A percentile compares a stretch with the other conserved stretches of the same genome.
phyloP scores from a whole-genome alignment of 1,140 invertebrate genomes.

The Hycleus cichorii region DNA sequence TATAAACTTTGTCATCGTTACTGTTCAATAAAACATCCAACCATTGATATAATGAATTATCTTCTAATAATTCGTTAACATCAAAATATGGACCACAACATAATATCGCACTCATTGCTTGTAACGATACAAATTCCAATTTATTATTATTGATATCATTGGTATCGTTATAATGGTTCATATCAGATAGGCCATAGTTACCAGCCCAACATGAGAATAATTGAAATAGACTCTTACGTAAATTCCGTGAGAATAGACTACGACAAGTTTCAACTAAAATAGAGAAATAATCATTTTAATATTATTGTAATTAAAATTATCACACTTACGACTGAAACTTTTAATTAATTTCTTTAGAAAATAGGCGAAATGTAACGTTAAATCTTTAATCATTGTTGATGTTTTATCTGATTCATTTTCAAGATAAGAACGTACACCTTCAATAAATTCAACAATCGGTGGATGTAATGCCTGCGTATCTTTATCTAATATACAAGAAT shows the following conservation, averaged over 20 bases:
- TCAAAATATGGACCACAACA: slow-evolving; percentile 95
- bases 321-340: slow-evolving; percentile 74
- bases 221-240: slow-evolving; percentile 80
- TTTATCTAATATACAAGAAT: slow-evolving; percentile 73
- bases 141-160: slow-evolving; percentile 49
- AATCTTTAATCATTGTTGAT: slow-evolving; percentile 66
- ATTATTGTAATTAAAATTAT: not conserved
- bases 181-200: slow-evolving; percentile 53
- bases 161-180: slow-evolving; percentile 29
- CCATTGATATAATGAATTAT: slow-evolving; percentile 92
- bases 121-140: slow-evolving; percentile 60
- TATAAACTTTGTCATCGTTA: slow-evolving; percentile 83
- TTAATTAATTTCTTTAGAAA: slow-evolving; percentile 91
- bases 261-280: slow-evolving; percentile 69
- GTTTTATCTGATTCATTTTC: slow-evolving; percentile 89
- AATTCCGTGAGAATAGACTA: slow-evolving; percentile 77
- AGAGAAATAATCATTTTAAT: not conserved
- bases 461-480: slow-evolving; percentile 76
- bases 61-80: slow-evolving; percentile 70
- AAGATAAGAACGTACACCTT: slow-evolving; percentile 83
- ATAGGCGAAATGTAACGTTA: slow-evolving; percentile 90
- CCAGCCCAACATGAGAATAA: slow-evolving; percentile 93
- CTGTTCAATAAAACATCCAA: slow-evolving; percentile 83
- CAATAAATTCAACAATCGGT: slow-evolving; percentile 90
- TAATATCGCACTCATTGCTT: slow-evolving; percentile 90